phyloP scores from a whole-genome alignment of 2,888 invertebrate species.

The Glaucopsyche alexis region DNA sequence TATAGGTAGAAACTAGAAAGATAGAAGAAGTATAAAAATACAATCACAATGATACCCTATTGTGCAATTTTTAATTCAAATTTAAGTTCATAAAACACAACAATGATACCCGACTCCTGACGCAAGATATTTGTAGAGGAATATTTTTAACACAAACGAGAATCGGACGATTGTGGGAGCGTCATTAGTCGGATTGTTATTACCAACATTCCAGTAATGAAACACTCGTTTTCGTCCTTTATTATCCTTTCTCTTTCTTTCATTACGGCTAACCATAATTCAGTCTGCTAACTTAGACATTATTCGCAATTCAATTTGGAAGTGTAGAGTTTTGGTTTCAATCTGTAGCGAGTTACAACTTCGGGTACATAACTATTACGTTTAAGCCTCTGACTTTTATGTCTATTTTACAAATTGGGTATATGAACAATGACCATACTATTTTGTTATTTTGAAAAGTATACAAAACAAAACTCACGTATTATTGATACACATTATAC shows the following conservation, averaged over 20 bases:
- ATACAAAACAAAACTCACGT: background rate
- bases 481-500: constrained; percentile 37
- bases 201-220: constrained; percentile 75
- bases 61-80: constrained; percentile 23
- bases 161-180: constrained; percentile 65
- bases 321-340: constrained; percentile 48
- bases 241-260: constrained; percentile 69
- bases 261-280: constrained; percentile 62
- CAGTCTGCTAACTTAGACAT: constrained; percentile 64
- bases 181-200: constrained; percentile 78
- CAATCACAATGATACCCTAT: constrained; percentile 7
- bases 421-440: no score
- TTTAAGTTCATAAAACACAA: constrained; percentile 35
- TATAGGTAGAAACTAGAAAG: no score
- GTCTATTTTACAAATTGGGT: no score
- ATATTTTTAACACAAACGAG: constrained; percentile 62
- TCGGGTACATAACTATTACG: no score
- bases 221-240: constrained; percentile 74
- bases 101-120: constrained; percentile 38
- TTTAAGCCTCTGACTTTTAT: no score
- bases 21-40: background rate
- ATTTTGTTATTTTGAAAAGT: background rate
- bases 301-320: constrained; percentile 50
- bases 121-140: constrained; percentile 56
- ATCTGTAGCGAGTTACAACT: background rate